Conservation (phyloP, 2,113 vertebrate genomes). For the Tichodroma muraria region DNA sequence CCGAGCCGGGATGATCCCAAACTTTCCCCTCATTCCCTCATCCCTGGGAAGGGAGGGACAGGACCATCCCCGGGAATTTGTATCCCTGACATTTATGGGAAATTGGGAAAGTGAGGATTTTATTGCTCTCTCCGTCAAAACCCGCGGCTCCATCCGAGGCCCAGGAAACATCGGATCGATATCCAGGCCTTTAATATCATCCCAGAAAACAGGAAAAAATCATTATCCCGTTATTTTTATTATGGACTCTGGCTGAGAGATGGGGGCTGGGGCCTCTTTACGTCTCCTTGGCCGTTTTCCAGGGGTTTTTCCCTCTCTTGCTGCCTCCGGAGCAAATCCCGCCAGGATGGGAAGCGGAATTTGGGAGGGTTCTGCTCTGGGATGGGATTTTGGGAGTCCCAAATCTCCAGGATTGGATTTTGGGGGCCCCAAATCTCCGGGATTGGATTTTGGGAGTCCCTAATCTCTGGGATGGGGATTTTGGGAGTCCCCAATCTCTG, state of each 20-base stretch:
- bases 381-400: not conserved
- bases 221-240: conserved; percentile 76
- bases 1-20: not conserved
- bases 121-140: conserved; percentile 76
- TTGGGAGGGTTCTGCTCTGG: not conserved
- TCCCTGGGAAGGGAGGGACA: not conserved
- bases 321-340: not conserved
- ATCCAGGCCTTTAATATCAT: conserved; percentile 66
- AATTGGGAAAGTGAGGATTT: conserved; percentile 67
- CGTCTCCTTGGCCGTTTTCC: conserved; percentile 32
- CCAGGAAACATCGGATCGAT: conserved; percentile 72
- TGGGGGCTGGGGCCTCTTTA: conserved; percentile 53
- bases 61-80: conserved; percentile 36
- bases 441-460: not conserved
- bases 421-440: fast-evolving
- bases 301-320: not conserved
- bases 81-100: conserved; percentile 68
- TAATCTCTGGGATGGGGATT: fast-evolving
- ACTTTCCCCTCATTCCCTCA: not conserved
- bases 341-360: not conserved
- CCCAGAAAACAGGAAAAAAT: conserved; percentile 15
- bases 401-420: fast-evolving
- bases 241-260: conserved; percentile 58
- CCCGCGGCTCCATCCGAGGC: conserved; percentile 68
- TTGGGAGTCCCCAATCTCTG: fast-evolving